Percentiles rank a stretch among this genome's conserved stretches.
Evolutionary conservation across 2,113 vertebrate genomes (phyloP).

Genomic region (Petrocephalus zakoni): DNA sequence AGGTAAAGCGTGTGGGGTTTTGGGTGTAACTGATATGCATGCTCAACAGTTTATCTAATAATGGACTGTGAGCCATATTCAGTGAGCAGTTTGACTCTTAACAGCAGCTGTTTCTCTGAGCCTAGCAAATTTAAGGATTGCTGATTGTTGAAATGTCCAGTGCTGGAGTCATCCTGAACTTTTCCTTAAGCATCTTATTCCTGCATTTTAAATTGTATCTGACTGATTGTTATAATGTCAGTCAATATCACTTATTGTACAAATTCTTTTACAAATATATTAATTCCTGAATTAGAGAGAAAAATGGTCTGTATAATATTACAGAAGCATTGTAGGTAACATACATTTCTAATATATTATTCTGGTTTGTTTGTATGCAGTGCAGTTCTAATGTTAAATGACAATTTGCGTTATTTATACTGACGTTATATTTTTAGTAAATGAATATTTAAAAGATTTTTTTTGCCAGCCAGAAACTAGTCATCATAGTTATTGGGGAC

Average conservation of each 20-base stretch:
- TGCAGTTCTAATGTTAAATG: neutral
- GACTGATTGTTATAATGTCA: neutral
- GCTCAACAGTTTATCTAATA: neutral
- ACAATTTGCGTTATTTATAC: neutral
- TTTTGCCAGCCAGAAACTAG: neutral
- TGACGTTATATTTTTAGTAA: neutral
- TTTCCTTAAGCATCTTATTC: neutral
- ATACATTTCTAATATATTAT: neutral
- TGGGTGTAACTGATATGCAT: constrained; percentile 2
- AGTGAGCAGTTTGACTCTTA: neutral
- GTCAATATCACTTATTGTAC: neutral
- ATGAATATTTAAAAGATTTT: neutral
- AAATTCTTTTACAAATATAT: neutral
- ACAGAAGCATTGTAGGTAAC: neutral
- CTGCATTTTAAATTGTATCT: neutral
- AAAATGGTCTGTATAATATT: neutral
- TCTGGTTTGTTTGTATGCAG: neutral
- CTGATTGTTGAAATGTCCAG: neutral
- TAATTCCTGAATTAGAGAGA: neutral
- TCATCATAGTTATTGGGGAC: neutral
- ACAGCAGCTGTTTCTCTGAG: neutral
- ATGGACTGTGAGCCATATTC: neutral
- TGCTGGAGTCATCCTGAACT: neutral
- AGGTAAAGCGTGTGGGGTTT: neutral
- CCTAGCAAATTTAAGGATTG: neutral